phyloP scores from a whole-genome alignment of 2,888 invertebrate genomes.

The Conops quadrifasciatus region DNA sequence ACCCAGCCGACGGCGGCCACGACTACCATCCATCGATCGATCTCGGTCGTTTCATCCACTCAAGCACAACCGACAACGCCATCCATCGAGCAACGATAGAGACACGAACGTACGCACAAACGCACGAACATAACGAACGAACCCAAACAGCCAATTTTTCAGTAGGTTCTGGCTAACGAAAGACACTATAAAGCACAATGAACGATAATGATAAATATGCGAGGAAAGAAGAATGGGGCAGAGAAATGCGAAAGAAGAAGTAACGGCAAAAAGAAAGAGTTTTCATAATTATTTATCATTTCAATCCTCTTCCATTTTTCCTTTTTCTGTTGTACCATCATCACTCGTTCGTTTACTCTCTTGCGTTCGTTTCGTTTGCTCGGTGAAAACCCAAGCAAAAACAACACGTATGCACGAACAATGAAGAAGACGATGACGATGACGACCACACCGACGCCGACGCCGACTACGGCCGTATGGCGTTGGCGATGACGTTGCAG shows the following conservation, averaged over 20 bases:
- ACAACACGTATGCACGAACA: too few relatives aligned
- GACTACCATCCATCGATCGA: too few relatives aligned
- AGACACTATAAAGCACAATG: not conserved
- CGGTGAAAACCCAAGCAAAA: not conserved
- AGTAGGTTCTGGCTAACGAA: constrained; percentile 11
- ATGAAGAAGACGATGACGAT: too few relatives aligned
- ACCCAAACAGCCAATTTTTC: not conserved
- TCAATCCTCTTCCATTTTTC: not conserved
- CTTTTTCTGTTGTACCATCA: not conserved
- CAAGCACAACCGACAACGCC: too few relatives aligned
- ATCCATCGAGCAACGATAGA: too few relatives aligned
- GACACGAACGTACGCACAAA: not conserved
- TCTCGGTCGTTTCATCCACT: too few relatives aligned
- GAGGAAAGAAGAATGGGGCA: not conserved
- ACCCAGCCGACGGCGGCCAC: too few relatives aligned
- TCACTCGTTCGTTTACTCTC: not conserved
- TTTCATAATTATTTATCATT: not conserved
- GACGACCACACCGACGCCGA: not conserved
- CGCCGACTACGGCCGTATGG: not conserved
- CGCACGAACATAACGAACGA: not conserved
- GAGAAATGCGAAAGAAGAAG: not conserved
- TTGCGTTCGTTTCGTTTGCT: not conserved
- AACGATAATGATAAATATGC: not conserved
- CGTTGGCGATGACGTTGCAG: not conserved
- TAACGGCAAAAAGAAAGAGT: not conserved